Evolutionary conservation across 1,140 invertebrate species (phyloP), one percentile per base, ranked within the genome.

Genomic region (Caerostris darwini): DNA sequence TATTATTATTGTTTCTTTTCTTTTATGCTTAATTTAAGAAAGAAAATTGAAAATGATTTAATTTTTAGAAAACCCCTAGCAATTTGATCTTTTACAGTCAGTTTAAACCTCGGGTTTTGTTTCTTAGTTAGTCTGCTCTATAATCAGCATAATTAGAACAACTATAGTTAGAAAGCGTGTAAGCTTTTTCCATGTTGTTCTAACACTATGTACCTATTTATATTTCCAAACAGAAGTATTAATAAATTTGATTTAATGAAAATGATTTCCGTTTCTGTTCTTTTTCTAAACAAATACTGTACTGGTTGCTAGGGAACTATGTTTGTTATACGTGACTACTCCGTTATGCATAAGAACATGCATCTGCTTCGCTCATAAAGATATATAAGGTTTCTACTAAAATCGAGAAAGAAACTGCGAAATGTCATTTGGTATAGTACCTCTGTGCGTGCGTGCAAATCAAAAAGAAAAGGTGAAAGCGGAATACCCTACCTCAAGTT

Each of bases 261-360:
- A 12, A 77, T 34, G 19, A 77, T 77, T 77, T 77, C 69, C 34
- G 12, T 77, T 77, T 3, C 34, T 77, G 34, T 77, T 77, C 69
- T 77, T 50, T 77, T 77, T 34, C 34, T 50, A 77, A 77, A 77
- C 19, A 77, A 77, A 77, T 77, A 77, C 69, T 7, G 10, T 14
- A 50, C 69, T 77, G 19, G 69, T 77, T 77, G 69, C 69, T 77
- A 77, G 69, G 69, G 34, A 77, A 77, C 69, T 77, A 34, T 77
- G 69, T 77, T 77, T 77, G 10, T 34, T 53, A 77, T 77, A 53
- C 69, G 34, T 77, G 69, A 53, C 69, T 50, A 12, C 69, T 77
- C 8, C 12, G 34, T 10, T 50, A 77, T 77, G 69, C 69, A 77
- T 77, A 53, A 7, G 69, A 7, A 50, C 69, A 53, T 77, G 69